phyloP scores from a whole-genome alignment of 2,888 invertebrate species.

The Euproctis similis region DNA sequence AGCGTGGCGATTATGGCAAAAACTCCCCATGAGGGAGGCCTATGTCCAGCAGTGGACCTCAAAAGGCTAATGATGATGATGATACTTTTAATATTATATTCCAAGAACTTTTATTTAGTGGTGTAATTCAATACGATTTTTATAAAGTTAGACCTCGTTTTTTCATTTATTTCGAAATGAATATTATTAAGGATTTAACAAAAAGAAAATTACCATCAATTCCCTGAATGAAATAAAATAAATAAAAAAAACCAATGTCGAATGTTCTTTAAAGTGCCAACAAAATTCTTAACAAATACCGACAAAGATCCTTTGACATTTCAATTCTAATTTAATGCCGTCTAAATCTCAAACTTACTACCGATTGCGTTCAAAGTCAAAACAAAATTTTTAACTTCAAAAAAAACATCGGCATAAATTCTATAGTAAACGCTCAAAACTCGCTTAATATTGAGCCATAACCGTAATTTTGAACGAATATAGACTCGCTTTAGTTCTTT shows the following conservation, averaged over 20 bases:
- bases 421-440: slow-evolving; percentile 20
- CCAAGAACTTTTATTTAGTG: too few relatives aligned
- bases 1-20: too few relatives aligned
- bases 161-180: too few relatives aligned
- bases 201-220: too few relatives aligned
- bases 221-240: too few relatives aligned
- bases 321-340: slow-evolving; percentile 5
- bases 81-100: too few relatives aligned
- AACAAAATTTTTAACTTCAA: slow-evolving; percentile 19
- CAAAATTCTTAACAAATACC: slow-evolving; percentile 2
- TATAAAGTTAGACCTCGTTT: too few relatives aligned
- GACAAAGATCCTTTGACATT: slow-evolving; percentile 7
- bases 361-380: slow-evolving; percentile 11
- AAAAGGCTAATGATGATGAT: too few relatives aligned
- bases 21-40: too few relatives aligned
- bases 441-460: slow-evolving; percentile 35
- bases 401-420: slow-evolving; percentile 20
- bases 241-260: not conserved
- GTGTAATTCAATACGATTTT: too few relatives aligned
- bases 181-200: too few relatives aligned
- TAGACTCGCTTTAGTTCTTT: slow-evolving; percentile 34
- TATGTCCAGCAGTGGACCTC: too few relatives aligned
- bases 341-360: slow-evolving; percentile 10
- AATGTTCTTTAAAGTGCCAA: slow-evolving; percentile 1
- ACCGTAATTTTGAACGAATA: slow-evolving; percentile 37